Evolutionary conservation across 2,888 invertebrate species (phyloP).

Genomic region (Acanthosepion esculentum): DNA sequence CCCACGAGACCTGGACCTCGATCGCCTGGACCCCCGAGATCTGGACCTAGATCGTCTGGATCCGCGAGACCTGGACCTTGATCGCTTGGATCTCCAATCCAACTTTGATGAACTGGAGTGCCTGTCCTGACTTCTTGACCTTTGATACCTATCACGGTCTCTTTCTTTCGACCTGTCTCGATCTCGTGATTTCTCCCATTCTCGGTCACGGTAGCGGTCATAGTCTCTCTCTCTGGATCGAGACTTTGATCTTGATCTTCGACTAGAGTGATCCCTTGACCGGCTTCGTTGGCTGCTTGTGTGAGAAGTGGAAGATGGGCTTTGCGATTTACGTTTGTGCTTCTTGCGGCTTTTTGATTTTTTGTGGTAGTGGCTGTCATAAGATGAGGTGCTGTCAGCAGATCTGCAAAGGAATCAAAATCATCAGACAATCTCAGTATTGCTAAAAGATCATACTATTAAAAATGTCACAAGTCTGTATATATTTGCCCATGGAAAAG

Average conservation of each 20-base stretch:
- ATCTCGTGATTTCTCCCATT: not conserved
- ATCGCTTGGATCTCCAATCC: not conserved
- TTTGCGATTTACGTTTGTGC: not conserved
- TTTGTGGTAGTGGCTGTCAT: slow-evolving; percentile 33
- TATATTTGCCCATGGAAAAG: no score
- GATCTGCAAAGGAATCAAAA: not conserved
- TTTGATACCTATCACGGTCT: not conserved
- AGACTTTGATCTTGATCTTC: not conserved
- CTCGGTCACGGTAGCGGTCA: not conserved
- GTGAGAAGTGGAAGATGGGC: not conserved
- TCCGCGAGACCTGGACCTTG: not conserved
- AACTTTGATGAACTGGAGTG: not conserved
- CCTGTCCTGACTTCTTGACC: not conserved
- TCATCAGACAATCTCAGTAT: no score
- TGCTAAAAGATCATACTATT: no score
- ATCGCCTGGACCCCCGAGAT: not conserved
- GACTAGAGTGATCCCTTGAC: not conserved
- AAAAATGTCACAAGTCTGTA: no score
- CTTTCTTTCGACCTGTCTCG: not conserved
- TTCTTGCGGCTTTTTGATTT: slow-evolving; percentile 42
- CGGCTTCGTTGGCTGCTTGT: not conserved
- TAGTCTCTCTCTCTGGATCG: not conserved
- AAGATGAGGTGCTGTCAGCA: not conserved
- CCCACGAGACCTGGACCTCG: not conserved
- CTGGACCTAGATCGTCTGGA: not conserved